Evolutionary conservation across 1,140 invertebrate genomes (phyloP).

Genomic region (Euwallacea similis): DNA sequence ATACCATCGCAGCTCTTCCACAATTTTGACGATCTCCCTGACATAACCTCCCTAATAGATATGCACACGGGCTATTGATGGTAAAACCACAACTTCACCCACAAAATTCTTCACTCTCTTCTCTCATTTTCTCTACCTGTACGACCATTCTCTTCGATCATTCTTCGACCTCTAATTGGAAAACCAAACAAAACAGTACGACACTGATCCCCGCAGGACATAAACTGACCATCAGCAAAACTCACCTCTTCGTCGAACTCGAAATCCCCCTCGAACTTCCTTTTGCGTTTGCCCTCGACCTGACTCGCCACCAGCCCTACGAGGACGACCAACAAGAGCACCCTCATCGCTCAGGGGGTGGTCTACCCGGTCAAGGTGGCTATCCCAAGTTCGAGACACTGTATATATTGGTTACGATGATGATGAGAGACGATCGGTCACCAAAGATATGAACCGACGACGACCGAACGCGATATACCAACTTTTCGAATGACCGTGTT

Average conservation of each 20-base stretch:
- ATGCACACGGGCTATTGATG: no score
- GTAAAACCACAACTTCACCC: no score
- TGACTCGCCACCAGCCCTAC: constrained; percentile 52
- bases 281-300: constrained; percentile 59
- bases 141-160: no score
- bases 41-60: no score
- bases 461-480: background rate
- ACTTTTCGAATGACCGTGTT: constrained; percentile 10
- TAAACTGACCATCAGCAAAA: background rate
- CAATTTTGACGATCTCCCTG: no score
- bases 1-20: no score
- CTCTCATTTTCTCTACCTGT: no score
- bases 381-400: constrained; percentile 1
- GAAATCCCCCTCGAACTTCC: constrained; percentile 70
- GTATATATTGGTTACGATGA: background rate
- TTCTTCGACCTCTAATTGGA: no score
- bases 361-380: background rate
- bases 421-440: constrained; percentile 2
- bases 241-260: constrained; percentile 71
- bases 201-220: background rate
- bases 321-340: constrained; percentile 54
- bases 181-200: no score
- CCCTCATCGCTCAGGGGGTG: constrained; percentile 39
- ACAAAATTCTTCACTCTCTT: no score
- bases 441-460: background rate